phyloP scores from a whole-genome alignment of 2,888 invertebrate species.

The Ptychoptera contaminata region DNA sequence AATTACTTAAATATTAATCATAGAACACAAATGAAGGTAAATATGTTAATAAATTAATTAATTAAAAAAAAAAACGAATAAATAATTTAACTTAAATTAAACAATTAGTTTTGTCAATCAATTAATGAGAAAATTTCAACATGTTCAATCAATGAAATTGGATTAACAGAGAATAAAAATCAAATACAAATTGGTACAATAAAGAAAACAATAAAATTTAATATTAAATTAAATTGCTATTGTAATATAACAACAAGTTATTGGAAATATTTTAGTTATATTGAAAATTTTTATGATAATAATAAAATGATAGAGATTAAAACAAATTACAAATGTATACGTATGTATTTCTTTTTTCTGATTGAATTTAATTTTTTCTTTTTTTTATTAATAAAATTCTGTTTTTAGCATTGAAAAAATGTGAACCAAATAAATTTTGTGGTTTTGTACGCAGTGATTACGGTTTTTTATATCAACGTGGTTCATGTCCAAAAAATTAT shows the following conservation, averaged over 20 bases:
- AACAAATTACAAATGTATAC: constrained; percentile 4
- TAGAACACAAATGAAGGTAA: constrained; percentile 6
- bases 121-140: background rate
- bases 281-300: background rate
- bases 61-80: too few relatives aligned
- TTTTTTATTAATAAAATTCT: constrained; percentile 21
- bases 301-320: constrained; percentile 1
- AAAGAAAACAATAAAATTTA: background rate
- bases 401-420: constrained; percentile 37
- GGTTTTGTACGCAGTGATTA: constrained; percentile 42
- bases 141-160: background rate
- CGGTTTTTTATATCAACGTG: constrained; percentile 43
- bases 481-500: constrained; percentile 42
- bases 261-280: constrained; percentile 4
- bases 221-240: background rate
- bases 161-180: background rate
- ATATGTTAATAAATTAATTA: too few relatives aligned
- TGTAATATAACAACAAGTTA: constrained; percentile 1
- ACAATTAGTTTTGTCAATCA: constrained; percentile 1
- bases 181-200: background rate
- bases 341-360: background rate
- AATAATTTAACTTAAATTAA: too few relatives aligned
- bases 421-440: constrained; percentile 40
- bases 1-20: background rate
- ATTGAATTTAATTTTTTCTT: background rate